Evolutionary conservation across 92 coral and sea anemone genomes (phyloP), one percentile per base, ranked within the genome.

Genomic region (Phenganax subtilis): DNA sequence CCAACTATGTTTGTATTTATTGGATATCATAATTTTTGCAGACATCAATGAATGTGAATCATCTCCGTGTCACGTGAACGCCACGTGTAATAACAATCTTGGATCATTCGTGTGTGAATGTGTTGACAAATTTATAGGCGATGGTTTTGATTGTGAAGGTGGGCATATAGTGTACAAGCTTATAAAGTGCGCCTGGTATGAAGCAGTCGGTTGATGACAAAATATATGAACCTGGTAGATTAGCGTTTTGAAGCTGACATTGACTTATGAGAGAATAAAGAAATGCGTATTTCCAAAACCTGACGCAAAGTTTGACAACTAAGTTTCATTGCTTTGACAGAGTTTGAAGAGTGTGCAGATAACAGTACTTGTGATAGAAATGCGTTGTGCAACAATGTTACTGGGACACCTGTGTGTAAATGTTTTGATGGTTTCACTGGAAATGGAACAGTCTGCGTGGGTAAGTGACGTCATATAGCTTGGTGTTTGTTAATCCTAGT

Each of bases 321-420:
- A n/a, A 6, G 29, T n/a, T 53, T 73, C 37, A 3, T 12, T 75
- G 7, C 29, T 15, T 27, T 76, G n/a, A 76, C 60, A 76, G 81
- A 31, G 17, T 76, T 76, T 51, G 5, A 17, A 6, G 81, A 47
- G 30, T 76, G 81, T 12, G 57, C 81, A 56, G 81, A 57, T 57
- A 57, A 76, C 57, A 76, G 81, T 15, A 28, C 59, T 9, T 76
- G 81, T 54, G 53, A 76, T 57, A 10, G 8, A 11, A 17, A 76
- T 51, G 81, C 81, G 27, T 27, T 9, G 2, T 76, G 81, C 10
- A 76, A 76, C 68, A 76, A 76, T 30, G 66, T 76, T 17, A 76
- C 81, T 30, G 81, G 81, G 17, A 57, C 54, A 12, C 81, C 81
- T 20, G 81, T 51, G 20, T 76, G 81, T 30, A 76, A 65, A 5